Evolutionary conservation across 2,797 vertebrate species (phyloP), one percentile per base, ranked within the genome.

Genomic region (Ceyx erithaca): DNA sequence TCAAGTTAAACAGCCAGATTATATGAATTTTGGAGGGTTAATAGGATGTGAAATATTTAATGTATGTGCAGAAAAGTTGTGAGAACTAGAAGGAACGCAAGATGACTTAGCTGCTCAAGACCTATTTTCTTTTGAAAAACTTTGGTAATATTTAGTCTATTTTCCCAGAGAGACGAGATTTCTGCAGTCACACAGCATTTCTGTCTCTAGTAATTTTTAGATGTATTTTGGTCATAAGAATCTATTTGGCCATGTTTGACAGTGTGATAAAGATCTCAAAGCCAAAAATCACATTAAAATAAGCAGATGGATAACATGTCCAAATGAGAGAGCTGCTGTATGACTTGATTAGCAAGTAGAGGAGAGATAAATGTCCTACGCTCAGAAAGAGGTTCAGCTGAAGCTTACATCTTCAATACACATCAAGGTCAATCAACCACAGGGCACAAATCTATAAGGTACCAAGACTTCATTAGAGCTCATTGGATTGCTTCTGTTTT

Each of bases 301-400:
- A 51, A 66, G 15, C 21, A 55, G 51, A 22, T 30, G 21, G 23
- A 31, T 54, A 55, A 18, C 7, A 7, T 23, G 18, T 6, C 17
- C 17, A 63, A 18, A 57, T 58, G n/a, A 78, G 75, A 43, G 48
- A 79, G 43, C 4, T 81, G 26, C 46, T 57, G 8, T 6, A 6
- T 62, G 30, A 3, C 26, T 67, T 35, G 35, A 41, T 46, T 80
- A 43, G 25, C 48, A 21, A 45, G 64, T 30, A 35, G 63, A 77
- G 80, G 69, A 25, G 30, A 73, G 45, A 48, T 70, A 30, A 67
- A 67, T 63, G 12, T 80, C 45, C 31, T 40, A 11, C 51, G 21
- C 46, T 69, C 0, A 0, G 37, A 25, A 54, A 37, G 26, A 61
- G 16, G 8, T 86, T 72, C 33, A 14, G 5, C 3, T 49, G 58